phyloP scores from a whole-genome alignment of 37 sponge, comb jelly and placozoan species.

The Amphimedon queenslandica region DNA sequence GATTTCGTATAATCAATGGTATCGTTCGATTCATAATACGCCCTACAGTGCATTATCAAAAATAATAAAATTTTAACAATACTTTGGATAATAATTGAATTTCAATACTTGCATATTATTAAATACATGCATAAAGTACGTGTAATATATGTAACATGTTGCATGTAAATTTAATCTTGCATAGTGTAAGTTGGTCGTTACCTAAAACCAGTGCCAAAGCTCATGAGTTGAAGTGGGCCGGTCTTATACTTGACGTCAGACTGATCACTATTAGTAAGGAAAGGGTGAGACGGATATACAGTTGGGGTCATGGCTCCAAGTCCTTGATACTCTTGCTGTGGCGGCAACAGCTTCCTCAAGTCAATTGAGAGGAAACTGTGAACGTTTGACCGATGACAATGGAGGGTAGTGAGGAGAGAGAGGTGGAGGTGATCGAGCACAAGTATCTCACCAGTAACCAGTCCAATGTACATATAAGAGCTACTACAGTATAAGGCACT shows the following conservation, averaged over 20 bases:
- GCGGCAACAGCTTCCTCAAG: neutral
- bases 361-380: conserved; percentile 10
- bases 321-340: neutral
- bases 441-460: conserved; percentile 45
- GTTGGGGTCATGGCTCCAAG: neutral
- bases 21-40: conserved; percentile 53
- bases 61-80: no score
- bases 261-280: neutral
- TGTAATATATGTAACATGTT: no score
- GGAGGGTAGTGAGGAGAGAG: conserved; percentile 11
- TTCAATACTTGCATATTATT: no score
- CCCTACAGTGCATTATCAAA: conserved; percentile 43
- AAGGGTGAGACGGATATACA: neutral
- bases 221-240: conserved; percentile 1
- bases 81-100: no score
- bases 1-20: conserved; percentile 9
- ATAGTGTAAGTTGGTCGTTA: neutral
- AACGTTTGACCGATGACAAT: conserved; percentile 39
- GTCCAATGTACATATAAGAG: conserved; percentile 35
- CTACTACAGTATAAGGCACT: conserved; percentile 25
- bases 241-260: conserved; percentile 11
- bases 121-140: no score
- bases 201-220: neutral
- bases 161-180: neutral
- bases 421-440: conserved; percentile 31